Base-by-base conservation (phyloP, 2,888 invertebrate species). In the Monopis laevigella region DNA sequence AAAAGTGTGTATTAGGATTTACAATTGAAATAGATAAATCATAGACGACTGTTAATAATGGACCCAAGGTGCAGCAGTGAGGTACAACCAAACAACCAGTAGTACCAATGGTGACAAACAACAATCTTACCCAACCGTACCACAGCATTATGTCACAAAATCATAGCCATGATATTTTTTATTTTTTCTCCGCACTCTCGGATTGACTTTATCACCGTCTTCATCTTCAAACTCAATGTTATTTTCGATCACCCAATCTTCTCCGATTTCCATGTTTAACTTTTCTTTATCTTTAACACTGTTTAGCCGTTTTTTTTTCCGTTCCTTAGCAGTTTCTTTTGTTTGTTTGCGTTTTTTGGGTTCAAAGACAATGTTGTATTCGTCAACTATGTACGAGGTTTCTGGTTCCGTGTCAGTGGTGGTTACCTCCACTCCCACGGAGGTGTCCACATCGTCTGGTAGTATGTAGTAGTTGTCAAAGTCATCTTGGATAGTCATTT, bases 391-490 rank as follows among this genome's bases (percentile, higher is more conserved):
- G 26, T 68, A 80, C 2, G 29, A 13, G 41, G 71, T 73, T 27
- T 78, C 75, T 0, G 73, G 72, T 10, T 78, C 78, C 28, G 75
- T 75, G 27, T 75, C 75, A 35, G 70, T 73, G 0, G 78, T 80
- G 0, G 74, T 75, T 0, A 80, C 64, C 38, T 78, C 78, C 0
- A 80, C 77, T 0, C 77, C 74, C 0, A 70, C 68, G 0, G 73
- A 70, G 0, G 78, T 78, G 8, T 80, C 78, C 0, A 75, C 74
- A n/a, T 80, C 78, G n/a, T 80, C 78, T 0, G 78, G 78, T 0
- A 78, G 50, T 1, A 80, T 80, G 51, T 80, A 78, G 42, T 75
- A 77, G 38, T 80, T 78, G n/a, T 77, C 78, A 38, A 66, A 77
- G 41, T 75, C 73, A 0, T 74, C 72, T 40, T 75, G 75, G 0